Conservation (phyloP, 2,888 invertebrate species). For the Drosophila phalerata region DNA sequence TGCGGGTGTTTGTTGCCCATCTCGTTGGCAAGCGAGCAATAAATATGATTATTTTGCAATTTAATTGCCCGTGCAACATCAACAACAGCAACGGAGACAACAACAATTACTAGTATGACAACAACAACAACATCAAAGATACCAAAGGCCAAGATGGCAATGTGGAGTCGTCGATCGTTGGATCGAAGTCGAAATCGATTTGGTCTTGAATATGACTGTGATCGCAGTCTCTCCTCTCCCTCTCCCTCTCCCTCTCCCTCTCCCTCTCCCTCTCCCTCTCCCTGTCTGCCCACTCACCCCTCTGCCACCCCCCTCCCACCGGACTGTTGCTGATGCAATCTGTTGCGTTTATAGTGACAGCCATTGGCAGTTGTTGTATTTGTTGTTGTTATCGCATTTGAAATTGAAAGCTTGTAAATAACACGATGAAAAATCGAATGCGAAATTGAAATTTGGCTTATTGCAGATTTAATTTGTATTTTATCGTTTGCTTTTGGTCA, state of each 20-base stretch:
- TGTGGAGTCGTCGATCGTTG: conserved; percentile 44
- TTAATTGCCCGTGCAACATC: conserved; percentile 66
- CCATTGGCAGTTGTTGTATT: conserved; percentile 40
- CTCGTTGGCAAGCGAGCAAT: conserved; percentile 53
- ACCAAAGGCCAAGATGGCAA: conserved; percentile 49
- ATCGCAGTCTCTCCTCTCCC: conserved; percentile 11
- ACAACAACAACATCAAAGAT: conserved; percentile 11
- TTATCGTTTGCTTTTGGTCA: conserved; percentile 14
- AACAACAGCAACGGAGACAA: conserved; percentile 14
- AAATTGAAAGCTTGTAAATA: conserved; percentile 72
- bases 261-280: neutral
- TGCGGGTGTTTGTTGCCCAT: conserved; percentile 53
- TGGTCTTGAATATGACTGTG: conserved; percentile 72
- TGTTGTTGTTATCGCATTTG: conserved; percentile 67
- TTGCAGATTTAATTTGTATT: conserved; percentile 30
- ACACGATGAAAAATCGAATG: conserved; percentile 63
- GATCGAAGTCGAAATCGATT: conserved; percentile 69
- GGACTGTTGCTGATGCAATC: conserved; percentile 65
- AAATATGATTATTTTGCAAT: conserved; percentile 78
- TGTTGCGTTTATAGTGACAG: conserved; percentile 58
- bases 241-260: neutral
- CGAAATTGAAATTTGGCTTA: conserved; percentile 63
- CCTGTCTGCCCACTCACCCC: neutral
- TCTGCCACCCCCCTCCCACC: neutral
- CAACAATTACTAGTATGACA: conserved; percentile 14